Base-by-base conservation (phyloP, 2,888 invertebrate genomes). In the Apamea epomidion region DNA sequence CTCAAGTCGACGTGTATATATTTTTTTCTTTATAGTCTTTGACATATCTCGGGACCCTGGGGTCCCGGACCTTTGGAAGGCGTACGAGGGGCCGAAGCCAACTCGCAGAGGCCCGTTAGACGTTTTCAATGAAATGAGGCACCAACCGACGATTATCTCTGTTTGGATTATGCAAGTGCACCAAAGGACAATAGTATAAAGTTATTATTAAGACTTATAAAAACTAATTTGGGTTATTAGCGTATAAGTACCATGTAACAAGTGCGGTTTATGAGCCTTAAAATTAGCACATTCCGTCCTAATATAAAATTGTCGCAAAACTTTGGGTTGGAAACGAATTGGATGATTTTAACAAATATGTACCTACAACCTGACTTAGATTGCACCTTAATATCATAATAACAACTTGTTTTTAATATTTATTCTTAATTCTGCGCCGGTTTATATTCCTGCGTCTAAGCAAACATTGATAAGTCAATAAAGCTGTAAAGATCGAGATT, bases 371-470 rank as follows among this genome's bases (percentile, higher is more conserved):
- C 25, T 74, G 45, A 48, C 48, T 84, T 67, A 58, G 18, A 67
- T 67, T 62, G 62, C 37, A 67, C 48, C 72, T 58, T 12, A 10
- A 21, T 70, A 58, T 37, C 37, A 76, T 45, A 76, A 86, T 62
- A 83, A 79, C 68, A 82, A 54, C 62, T 71, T 86, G 78, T 76
- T 83, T 76, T 79, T 32, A 45, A 25, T 78, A 42, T 29, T 64
- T 51, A 54, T 42, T 77, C 45, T 62, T 67, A 58, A n/a, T 72
- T 48, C 29, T 62, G 65, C 21, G 10, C 18, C 16, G 5, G 48
- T 72, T 72, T 54, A 18, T n/a, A 62, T 76, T 62, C 2, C n/a
- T 62, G n/a, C 37, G 18, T 58, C 37, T 68, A 67, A 62, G 64
- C 37, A 70, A 76, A 67, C 42, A 85, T 64, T 48, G 32, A n/a